phyloP scores from a whole-genome alignment of 1,140 invertebrate genomes.

The Drosophila sproati region DNA sequence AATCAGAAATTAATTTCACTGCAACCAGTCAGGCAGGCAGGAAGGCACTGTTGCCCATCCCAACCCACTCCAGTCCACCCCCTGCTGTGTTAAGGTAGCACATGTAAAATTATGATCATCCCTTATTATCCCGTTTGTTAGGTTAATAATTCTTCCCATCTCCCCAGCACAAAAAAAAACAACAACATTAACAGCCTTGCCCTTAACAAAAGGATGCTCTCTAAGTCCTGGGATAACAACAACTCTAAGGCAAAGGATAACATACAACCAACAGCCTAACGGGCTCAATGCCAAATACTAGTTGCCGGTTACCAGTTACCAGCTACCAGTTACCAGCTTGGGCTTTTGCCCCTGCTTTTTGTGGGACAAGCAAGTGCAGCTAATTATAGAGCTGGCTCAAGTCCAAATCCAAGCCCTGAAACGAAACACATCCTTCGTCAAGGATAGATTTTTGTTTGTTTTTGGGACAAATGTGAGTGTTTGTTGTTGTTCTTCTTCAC shows the following conservation, averaged over 20 bases:
- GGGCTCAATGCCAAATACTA: slow-evolving; percentile 55
- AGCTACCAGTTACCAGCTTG: too few relatives aligned
- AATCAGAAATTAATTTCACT: slow-evolving; percentile 84
- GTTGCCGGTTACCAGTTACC: not conserved
- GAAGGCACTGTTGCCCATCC: slow-evolving; percentile 18
- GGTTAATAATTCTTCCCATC: slow-evolving; percentile 68
- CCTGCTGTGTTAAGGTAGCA: slow-evolving; percentile 54
- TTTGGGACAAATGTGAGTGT: slow-evolving; percentile 26
- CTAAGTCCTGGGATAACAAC: slow-evolving; percentile 33
- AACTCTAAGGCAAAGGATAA: slow-evolving; percentile 39
- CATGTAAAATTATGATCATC: slow-evolving; percentile 84
- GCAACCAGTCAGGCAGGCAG: slow-evolving; percentile 55
- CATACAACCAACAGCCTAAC: slow-evolving; percentile 27
- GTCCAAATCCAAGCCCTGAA: slow-evolving; percentile 2
- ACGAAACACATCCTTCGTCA: slow-evolving; percentile 36
- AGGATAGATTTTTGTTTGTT: slow-evolving; percentile 7
- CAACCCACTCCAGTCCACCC: slow-evolving; percentile 2
- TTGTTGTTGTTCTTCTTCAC: not conserved
- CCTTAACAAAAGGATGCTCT: slow-evolving; percentile 12
- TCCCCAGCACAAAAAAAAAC: slow-evolving; percentile 10
- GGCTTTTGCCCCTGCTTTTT: not conserved
- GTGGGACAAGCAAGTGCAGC: slow-evolving; percentile 64
- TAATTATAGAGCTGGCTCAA: slow-evolving; percentile 68
- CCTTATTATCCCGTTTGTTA: slow-evolving; percentile 82
- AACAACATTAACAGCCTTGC: slow-evolving; percentile 51